phyloP scores from a whole-genome alignment of 30 jellyfish, hydroid and myxozoan species.

The Aurelia aurita complex sp. Pacific region DNA sequence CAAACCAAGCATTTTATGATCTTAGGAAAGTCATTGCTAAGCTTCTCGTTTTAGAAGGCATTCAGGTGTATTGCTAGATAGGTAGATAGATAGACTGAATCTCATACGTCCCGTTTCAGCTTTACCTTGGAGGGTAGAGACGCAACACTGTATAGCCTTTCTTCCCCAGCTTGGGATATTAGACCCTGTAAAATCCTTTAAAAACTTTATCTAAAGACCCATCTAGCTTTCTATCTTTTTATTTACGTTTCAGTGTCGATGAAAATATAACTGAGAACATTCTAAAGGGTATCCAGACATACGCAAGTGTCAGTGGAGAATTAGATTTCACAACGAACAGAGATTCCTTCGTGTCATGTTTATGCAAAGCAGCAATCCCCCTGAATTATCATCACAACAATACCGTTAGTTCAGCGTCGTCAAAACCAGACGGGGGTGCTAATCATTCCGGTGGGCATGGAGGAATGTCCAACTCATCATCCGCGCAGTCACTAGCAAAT shows the following conservation, averaged over 20 bases:
- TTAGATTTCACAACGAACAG: conserved; percentile 69
- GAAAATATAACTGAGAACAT: conserved; percentile 85
- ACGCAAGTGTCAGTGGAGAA: conserved; percentile 98
- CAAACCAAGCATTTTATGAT: too few relatives aligned
- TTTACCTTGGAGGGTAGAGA: too few relatives aligned
- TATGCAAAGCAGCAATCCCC: conserved; percentile 89
- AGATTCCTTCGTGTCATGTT: conserved; percentile 83
- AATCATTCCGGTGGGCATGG: conserved; percentile 30
- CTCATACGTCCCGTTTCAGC: too few relatives aligned
- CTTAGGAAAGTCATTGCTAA: too few relatives aligned
- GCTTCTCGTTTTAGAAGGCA: too few relatives aligned
- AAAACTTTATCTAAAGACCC: too few relatives aligned
- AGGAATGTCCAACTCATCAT: conserved; percentile 12
- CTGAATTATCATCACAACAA: conserved; percentile 17
- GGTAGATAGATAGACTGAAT: too few relatives aligned
- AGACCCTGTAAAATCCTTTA: too few relatives aligned
- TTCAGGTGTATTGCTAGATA: too few relatives aligned
- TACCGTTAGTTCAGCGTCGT: not conserved
- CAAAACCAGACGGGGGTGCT: conserved; percentile 44
- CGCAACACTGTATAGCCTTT: too few relatives aligned
- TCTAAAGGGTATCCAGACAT: conserved; percentile 81
- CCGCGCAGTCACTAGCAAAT: conserved; percentile 39
- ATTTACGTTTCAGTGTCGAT: conserved; percentile 75
- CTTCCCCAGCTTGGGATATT: too few relatives aligned
- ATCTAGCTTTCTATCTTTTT: too few relatives aligned